Evolutionary conservation across 2,113 vertebrate species (phyloP).

Genomic region (Sprattus sprattus): DNA sequence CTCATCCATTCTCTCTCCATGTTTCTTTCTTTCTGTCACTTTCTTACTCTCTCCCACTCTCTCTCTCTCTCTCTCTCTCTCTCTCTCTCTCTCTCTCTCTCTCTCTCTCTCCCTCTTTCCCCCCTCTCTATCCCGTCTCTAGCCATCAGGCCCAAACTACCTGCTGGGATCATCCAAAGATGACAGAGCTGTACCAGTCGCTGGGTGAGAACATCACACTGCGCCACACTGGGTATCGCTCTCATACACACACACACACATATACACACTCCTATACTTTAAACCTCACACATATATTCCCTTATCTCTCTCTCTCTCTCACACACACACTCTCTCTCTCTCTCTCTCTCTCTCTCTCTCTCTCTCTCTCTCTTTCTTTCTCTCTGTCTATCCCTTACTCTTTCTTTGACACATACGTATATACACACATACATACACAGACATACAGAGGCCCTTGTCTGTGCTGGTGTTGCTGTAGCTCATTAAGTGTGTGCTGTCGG

Average conservation of each 20-base stretch:
- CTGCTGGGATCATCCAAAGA: slow-evolving; percentile 99
- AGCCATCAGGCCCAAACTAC: slow-evolving; percentile 98
- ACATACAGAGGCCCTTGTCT: neutral
- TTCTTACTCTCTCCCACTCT: slow-evolving; percentile 44
- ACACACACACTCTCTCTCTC: no score
- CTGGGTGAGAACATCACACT: slow-evolving; percentile 78
- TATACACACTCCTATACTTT: no score
- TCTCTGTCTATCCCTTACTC: no score
- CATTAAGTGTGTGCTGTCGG: slow-evolving; percentile 1
- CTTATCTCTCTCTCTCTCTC: no score
- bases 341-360: neutral
- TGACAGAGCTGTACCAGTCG: slow-evolving; percentile 95
- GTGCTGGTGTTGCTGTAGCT: neutral
- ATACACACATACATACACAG: slow-evolving; percentile 16
- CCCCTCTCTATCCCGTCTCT: slow-evolving; percentile 3
- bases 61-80: slow-evolving; percentile 20
- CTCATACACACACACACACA: slow-evolving; percentile 18
- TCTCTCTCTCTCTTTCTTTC: neutral
- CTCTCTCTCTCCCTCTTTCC: slow-evolving; percentile 29
- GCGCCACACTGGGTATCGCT: slow-evolving; percentile 25
- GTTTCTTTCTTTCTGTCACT: neutral
- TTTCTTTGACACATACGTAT: slow-evolving; percentile 6
- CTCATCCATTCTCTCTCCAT: slow-evolving; percentile 41
- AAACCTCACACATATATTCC: no score
- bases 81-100: slow-evolving; percentile 15